Evolutionary conservation across 2,113 vertebrate species (phyloP).

Genomic region (Hepsetus odoe): DNA sequence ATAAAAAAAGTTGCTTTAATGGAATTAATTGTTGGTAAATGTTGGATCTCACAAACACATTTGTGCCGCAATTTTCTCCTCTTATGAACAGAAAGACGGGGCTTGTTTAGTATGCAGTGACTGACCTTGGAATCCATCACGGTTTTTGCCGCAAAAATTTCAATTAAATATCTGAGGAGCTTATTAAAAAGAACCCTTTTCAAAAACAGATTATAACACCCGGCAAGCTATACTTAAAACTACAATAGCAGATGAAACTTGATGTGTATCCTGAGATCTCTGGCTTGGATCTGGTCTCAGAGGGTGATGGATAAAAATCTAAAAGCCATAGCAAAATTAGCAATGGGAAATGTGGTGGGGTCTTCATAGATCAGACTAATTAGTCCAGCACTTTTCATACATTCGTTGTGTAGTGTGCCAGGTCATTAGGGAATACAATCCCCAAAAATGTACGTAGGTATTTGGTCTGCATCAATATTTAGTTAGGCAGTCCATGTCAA

Average conservation of each 20-base stretch:
- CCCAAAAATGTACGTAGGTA: too few species aligned
- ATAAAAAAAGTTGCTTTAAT: conserved; percentile 17
- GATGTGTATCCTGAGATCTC: not conserved
- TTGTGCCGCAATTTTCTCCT: not conserved
- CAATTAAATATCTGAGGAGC: conserved; percentile 35
- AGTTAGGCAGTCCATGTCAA: too few species aligned
- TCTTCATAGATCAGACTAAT: too few species aligned
- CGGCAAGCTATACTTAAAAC: not conserved
- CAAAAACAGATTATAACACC: conserved; percentile 32
- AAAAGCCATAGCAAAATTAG: not conserved
- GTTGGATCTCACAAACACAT: not conserved
- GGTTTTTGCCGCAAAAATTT: conserved; percentile 7
- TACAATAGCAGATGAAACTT: conserved; percentile 3
- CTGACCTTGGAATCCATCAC: conserved; percentile 22
- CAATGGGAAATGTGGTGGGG: not conserved
- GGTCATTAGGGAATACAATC: too few species aligned
- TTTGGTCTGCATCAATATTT: too few species aligned
- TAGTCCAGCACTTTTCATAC: too few species aligned
- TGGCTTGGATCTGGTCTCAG: not conserved
- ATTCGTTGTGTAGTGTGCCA: too few species aligned
- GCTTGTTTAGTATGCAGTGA: conserved; percentile 10
- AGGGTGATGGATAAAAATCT: not conserved
- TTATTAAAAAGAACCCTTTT: conserved; percentile 23
- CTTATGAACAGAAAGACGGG: conserved; percentile 16
- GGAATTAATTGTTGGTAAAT: conserved; percentile 36